These are phyloP conservation scores for Meiosimyza platycephala DNA, from an alignment of 2,888 invertebrate genomes.

Conservation along the genomic window DNA sequence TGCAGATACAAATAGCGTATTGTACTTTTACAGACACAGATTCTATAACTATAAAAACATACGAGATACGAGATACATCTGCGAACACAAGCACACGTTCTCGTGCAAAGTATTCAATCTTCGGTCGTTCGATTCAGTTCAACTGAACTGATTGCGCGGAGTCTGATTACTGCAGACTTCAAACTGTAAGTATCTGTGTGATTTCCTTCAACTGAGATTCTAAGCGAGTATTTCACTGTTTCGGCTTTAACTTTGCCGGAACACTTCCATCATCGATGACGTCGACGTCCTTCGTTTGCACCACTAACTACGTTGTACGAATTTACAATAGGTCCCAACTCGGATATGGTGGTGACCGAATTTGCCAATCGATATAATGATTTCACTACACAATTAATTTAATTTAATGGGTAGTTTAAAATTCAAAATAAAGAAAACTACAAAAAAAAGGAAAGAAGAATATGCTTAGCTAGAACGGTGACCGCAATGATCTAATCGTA, in stretches of 20 bases:
- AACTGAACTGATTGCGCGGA: conserved; percentile 24
- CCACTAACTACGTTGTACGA: background rate
- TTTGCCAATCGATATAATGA: no score
- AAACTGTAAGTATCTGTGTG: background rate
- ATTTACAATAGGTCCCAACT: no score
- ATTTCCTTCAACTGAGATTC: conserved; percentile 2
- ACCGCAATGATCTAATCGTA: conserved; percentile 53
- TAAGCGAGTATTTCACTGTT: conserved; percentile 3
- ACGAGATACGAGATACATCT: conserved; percentile 12
- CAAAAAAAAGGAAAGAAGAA: no score
- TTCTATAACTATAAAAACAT: conserved; percentile 1
- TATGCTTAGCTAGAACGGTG: conserved; percentile 5
- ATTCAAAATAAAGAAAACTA: no score
- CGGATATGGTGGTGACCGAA: no score
- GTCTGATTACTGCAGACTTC: conserved; percentile 9
- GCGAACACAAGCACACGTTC: conserved; percentile 7
- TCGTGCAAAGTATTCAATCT: background rate
- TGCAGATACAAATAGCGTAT: no score
- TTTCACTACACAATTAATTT: no score
- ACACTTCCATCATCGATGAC: background rate
- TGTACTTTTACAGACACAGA: no score
- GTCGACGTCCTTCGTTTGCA: background rate
- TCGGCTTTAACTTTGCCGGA: background rate
- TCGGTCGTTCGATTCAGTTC: conserved; percentile 16
- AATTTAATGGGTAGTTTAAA: no score